A percentile compares a stretch with the other conserved stretches of the same genome.
Conservation (phyloP, 2,113 vertebrate genomes). For the Morone saxatilis region DNA sequence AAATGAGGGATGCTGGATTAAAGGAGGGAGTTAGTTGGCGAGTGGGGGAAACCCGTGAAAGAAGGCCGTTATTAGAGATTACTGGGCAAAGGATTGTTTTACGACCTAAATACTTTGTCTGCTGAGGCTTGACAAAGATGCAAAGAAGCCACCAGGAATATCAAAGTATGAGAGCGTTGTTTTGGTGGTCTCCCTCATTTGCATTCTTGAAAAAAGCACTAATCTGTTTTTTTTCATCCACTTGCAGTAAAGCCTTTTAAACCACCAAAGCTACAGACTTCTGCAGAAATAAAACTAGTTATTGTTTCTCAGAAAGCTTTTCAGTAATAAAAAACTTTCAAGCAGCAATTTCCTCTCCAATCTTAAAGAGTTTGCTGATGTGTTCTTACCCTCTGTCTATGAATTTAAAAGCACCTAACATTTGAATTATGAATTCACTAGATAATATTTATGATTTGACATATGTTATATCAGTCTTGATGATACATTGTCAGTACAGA, state of each 20-base stretch:
- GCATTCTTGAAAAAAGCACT: neutral
- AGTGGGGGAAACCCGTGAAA: conserved; percentile 50
- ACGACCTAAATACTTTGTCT: conserved; percentile 59
- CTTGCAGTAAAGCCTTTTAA: neutral
- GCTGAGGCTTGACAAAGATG: conserved; percentile 1
- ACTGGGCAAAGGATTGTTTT: conserved; percentile 51
- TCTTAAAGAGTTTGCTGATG: neutral
- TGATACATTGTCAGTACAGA: too few relatives aligned
- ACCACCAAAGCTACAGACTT: neutral
- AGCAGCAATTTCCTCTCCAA: too few relatives aligned
- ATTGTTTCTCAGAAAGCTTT: neutral
- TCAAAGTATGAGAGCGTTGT: neutral
- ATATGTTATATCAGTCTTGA: too few relatives aligned
- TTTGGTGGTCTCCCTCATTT: neutral
- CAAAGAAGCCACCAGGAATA: conserved; percentile 5
- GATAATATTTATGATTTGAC: too few relatives aligned
- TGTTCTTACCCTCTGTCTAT: too few relatives aligned
- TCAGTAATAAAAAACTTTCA: neutral
- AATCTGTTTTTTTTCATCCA: conserved; percentile 15
- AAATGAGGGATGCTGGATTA: conserved; percentile 75
- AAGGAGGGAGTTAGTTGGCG: conserved; percentile 54
- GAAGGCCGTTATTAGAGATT: conserved; percentile 71
- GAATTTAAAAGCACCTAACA: too few relatives aligned
- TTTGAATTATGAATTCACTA: neutral
- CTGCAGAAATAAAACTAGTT: neutral